These are phyloP conservation scores for Pycnomerus fuliginosus DNA, from an alignment of 2,888 invertebrate genomes.

Conservation along the genomic window DNA sequence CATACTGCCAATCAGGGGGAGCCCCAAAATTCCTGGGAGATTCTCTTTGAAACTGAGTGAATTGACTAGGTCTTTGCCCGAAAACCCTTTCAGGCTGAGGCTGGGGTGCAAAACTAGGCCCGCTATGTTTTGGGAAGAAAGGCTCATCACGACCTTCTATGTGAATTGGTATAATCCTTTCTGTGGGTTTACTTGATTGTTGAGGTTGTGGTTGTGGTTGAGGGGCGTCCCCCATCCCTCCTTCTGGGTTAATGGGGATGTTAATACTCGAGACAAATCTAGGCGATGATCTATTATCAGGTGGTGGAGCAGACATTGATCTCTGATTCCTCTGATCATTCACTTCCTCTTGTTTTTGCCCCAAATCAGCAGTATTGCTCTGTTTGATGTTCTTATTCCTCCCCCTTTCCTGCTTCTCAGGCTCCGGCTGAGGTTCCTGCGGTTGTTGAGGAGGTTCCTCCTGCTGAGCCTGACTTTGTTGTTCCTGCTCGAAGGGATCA, in stretches of 20 bases:
- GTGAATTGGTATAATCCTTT: constrained; percentile 84
- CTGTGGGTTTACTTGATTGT: constrained; percentile 54
- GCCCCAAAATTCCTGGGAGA: too few species aligned
- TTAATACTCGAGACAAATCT: constrained; percentile 48
- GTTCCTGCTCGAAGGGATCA: constrained; percentile 57
- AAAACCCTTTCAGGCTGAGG: constrained; percentile 42
- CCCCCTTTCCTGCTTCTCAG: constrained; percentile 22
- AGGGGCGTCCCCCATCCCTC: constrained; percentile 27
- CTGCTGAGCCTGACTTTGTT: constrained; percentile 35
- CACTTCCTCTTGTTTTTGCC: constrained; percentile 64
- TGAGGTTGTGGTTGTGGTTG: constrained; percentile 38
- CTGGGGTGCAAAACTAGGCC: constrained; percentile 28
- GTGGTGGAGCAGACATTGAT: constrained; percentile 81
- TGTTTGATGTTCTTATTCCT: constrained; percentile 43
- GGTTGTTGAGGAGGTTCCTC: constrained; percentile 28
- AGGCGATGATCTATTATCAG: constrained; percentile 53
- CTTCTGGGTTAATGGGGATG: constrained; percentile 42
- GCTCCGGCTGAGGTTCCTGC: constrained; percentile 36
- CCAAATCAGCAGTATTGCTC: constrained; percentile 78
- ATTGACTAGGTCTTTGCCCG: constrained; percentile 48
- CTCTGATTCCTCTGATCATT: constrained; percentile 65
- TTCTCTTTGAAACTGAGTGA: too few species aligned
- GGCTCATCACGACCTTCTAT: constrained; percentile 84
- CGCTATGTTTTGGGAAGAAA: constrained; percentile 62
- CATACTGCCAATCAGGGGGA: constrained; percentile 36